Evolutionary conservation across 2,113 vertebrate species (phyloP), one percentile per base, ranked within the genome.

Genomic region (Acanthisitta chloris): DNA sequence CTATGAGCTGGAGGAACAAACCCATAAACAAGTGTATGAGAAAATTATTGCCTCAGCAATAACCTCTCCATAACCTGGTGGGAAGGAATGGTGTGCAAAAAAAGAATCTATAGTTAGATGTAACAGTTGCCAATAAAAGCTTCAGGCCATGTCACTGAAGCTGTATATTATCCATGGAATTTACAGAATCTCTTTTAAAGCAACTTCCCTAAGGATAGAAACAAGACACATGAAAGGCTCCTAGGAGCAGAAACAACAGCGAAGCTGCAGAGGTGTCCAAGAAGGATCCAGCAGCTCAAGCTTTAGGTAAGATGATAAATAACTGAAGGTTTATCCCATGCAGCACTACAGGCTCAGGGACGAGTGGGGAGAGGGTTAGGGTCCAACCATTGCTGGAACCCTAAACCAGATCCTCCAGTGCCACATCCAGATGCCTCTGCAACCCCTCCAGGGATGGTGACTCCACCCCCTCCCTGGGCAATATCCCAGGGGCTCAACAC

Each of bases 191-290:
- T 76, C 20, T 79, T 94, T 92, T 84, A 62, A 59, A 82, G 33
- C 34, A 26, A 38, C 73, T 51, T 73, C 49, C 45, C 54, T 46
- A 52, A 65, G 70, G 76, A 58, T 18, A 69, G 6, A 55, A 86
- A 71, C 0, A 1, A 93, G 48, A 49, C 23, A 74, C 58, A 80
- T 67, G 81, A 62, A 92, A 88, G 40, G 4, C 51, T 69, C 49
- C 61, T 10, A 57, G 49, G 45, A 94, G 25, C 45, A 45, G 57
- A 61, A 90, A 61, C 9, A 40, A 29, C 15, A 38, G 64, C 0
- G 2, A 38, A 51, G 24, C 19, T 64, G 28, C 1, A 1, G 52
- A 72, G 38, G n/a, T 10, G 3, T 67, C 71, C 0, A 0, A 4
- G 11, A 7, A 54, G 42, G 42, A 59, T 80, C 42, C 4, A 3